Conservation (phyloP, 2,797 vertebrate genomes). For the Syngnathus acus region DNA sequence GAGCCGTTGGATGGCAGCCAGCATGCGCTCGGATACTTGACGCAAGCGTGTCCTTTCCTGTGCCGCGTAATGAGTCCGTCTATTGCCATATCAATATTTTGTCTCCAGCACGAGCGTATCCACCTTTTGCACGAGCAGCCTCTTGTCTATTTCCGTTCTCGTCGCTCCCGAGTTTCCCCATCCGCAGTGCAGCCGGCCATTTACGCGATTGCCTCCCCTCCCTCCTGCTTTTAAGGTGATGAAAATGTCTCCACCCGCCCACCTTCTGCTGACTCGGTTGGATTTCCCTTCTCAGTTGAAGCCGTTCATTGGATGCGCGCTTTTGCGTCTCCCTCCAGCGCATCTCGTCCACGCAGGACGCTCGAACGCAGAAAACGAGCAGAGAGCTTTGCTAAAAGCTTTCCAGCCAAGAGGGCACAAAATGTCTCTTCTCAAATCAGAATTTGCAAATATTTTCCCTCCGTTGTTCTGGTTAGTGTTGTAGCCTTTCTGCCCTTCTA, state of each 20-base stretch:
- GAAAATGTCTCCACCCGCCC: slow-evolving; percentile 28
- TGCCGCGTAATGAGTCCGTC: background rate
- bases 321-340: slow-evolving; percentile 39
- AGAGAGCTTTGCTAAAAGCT: slow-evolving; percentile 22
- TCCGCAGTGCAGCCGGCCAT: slow-evolving; percentile 42
- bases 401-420: background rate
- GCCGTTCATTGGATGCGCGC: slow-evolving; percentile 43
- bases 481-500: no score
- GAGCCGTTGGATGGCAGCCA: background rate
- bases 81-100: background rate
- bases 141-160: slow-evolving; percentile 10
- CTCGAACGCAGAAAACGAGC: slow-evolving; percentile 22
- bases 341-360: slow-evolving; percentile 16
- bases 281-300: slow-evolving; percentile 43
- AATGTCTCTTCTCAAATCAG: slow-evolving; percentile 12
- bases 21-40: background rate
- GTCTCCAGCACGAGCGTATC: background rate
- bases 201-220: slow-evolving; percentile 36
- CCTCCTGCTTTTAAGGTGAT: slow-evolving; percentile 47
- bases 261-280: slow-evolving; percentile 55
- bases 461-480: background rate
- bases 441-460: slow-evolving; percentile 14
- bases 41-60: background rate
- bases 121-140: slow-evolving; percentile 3
- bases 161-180: slow-evolving; percentile 18